A percentile compares a stretch with the other conserved stretches of the same genome.
phyloP scores from a whole-genome alignment of 2,888 invertebrate species.

The Dione vanillae region DNA sequence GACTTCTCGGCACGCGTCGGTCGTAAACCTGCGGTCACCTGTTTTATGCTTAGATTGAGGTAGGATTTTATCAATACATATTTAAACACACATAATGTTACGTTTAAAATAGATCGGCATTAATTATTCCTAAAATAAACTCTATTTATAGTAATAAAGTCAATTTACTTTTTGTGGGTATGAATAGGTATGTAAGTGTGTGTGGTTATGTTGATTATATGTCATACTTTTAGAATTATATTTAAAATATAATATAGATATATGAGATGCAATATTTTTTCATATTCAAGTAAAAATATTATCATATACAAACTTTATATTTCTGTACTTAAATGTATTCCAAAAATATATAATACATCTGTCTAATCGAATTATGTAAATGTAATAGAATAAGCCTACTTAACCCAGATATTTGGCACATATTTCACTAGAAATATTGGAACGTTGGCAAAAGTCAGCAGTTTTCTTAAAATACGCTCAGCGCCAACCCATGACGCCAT shows the following conservation, averaged over 20 bases:
- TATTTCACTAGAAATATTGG: constrained; percentile 60
- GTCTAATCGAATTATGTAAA: constrained; percentile 2
- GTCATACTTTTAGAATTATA: not conserved
- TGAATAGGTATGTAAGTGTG: not conserved
- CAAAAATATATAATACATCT: not conserved
- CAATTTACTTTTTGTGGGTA: not conserved
- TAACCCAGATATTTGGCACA: constrained; percentile 55
- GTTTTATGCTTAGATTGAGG: constrained; percentile 56
- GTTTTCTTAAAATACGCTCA: constrained; percentile 71
- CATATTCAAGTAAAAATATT: no score
- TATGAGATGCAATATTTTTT: not conserved
- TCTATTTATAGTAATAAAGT: not conserved
- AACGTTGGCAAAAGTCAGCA: constrained; percentile 66
- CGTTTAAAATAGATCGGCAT: constrained; percentile 14
- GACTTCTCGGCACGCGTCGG: constrained; percentile 67
- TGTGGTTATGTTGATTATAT: not conserved
- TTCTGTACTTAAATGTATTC: not conserved
- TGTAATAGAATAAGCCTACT: constrained; percentile 47
- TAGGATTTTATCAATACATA: constrained; percentile 37
- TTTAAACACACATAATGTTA: constrained; percentile 30
- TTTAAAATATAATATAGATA: not conserved
- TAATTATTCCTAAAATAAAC: constrained; percentile 3
- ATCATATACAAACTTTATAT: no score
- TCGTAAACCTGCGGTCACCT: constrained; percentile 81
- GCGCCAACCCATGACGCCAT: constrained; percentile 75